Percentiles rank a stretch among this genome's conserved stretches.
phyloP scores from a whole-genome alignment of 2,113 vertebrate genomes.

The Cebidichthys violaceus region DNA sequence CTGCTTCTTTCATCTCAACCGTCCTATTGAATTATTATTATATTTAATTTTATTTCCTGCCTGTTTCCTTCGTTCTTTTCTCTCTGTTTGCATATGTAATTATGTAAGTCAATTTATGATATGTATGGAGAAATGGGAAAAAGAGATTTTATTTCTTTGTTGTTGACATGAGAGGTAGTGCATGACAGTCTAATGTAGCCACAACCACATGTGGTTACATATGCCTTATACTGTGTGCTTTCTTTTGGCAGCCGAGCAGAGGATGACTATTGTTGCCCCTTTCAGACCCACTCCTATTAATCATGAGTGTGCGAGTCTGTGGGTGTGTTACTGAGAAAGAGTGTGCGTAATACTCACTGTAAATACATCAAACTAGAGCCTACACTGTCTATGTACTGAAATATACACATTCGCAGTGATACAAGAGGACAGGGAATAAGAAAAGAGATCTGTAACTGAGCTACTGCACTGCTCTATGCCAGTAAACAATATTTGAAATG shows the following conservation, averaged over 20 bases:
- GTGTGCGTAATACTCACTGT: conserved; percentile 21
- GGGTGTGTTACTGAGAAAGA: conserved; percentile 37
- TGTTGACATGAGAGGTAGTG: conserved; percentile 50
- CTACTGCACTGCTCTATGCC: not conserved
- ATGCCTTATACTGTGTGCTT: conserved; percentile 52
- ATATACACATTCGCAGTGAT: conserved; percentile 30
- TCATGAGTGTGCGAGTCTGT: conserved; percentile 50
- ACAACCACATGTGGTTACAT: conserved; percentile 54
- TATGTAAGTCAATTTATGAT: conserved; percentile 76
- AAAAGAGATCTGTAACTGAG: conserved; percentile 16
- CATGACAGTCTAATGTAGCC: conserved; percentile 48
- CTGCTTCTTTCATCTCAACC: not conserved
- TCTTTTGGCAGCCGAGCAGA: conserved; percentile 55
- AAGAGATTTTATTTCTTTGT: conserved; percentile 20
- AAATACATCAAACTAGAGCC: conserved; percentile 45
- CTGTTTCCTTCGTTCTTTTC: not conserved
- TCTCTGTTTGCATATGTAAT: conserved; percentile 36
- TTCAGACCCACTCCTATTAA: conserved; percentile 60
- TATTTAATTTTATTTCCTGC: not conserved
- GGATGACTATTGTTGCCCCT: conserved; percentile 67
- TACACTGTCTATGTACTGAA: conserved; percentile 24
- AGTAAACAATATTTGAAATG: not conserved
- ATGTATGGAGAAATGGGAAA: conserved; percentile 40
- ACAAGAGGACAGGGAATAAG: conserved; percentile 20
- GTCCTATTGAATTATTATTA: conserved; percentile 2